Conservation (phyloP, 1,140 invertebrate species). For the Drosophila subobscura region DNA sequence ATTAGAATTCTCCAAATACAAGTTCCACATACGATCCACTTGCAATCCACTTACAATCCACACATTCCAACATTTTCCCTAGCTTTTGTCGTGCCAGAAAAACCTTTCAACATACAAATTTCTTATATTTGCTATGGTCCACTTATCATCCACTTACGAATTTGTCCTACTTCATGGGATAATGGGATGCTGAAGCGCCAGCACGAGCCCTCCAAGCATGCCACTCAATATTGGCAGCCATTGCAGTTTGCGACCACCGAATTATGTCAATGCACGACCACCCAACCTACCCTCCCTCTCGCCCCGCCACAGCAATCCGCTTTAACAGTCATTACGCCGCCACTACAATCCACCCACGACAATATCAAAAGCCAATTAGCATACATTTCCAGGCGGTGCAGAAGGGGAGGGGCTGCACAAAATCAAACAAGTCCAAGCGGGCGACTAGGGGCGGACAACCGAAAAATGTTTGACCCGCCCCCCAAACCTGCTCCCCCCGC, state of each 20-base stretch:
- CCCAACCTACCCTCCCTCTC: not conserved
- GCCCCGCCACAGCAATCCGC: not conserved
- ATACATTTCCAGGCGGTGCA: slow-evolving; percentile 62
- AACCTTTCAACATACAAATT: no score
- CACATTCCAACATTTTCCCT: not conserved
- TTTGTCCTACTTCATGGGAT: not conserved
- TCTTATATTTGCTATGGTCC: no score
- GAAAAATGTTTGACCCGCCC: slow-evolving; percentile 57
- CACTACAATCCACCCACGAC: slow-evolving; percentile 32
- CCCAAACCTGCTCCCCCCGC: no score
- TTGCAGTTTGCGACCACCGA: slow-evolving; percentile 38
- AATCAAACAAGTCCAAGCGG: slow-evolving; percentile 65
- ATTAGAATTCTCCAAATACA: not conserved
- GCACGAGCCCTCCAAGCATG: slow-evolving; percentile 1
- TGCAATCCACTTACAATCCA: not conserved
- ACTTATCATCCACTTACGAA: not conserved
- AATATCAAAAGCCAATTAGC: slow-evolving; percentile 82
- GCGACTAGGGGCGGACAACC: slow-evolving; percentile 8
- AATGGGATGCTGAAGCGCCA: slow-evolving; percentile 13
- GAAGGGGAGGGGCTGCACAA: slow-evolving; percentile 24
- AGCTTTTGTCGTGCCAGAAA: no score
- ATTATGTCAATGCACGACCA: slow-evolving; percentile 42
- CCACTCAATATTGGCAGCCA: slow-evolving; percentile 11
- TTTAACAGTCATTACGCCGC: slow-evolving; percentile 51
- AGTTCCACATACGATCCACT: not conserved